Conservation (phyloP, 2,113 vertebrate species). For the Campylomormyrus tamandua region DNA sequence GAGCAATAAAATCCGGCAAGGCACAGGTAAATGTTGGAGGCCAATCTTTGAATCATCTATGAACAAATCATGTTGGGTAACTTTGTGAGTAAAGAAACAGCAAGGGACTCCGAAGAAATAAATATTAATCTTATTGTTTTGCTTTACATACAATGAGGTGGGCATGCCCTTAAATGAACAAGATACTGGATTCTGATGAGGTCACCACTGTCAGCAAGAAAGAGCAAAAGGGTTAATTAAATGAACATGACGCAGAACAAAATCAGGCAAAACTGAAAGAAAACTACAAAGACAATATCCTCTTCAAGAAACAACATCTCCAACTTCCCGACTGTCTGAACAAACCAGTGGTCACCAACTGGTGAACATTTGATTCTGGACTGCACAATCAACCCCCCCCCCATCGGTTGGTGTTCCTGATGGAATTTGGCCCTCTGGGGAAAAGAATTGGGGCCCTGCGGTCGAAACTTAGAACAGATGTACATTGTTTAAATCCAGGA, state of each 20-base stretch:
- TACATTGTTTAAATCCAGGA: background rate
- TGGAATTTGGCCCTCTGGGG: background rate
- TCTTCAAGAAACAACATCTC: background rate
- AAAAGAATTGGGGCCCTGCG: background rate
- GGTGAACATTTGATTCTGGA: too few relatives aligned
- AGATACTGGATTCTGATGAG: background rate
- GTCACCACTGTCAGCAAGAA: background rate
- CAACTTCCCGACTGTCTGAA: background rate
- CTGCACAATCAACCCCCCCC: too few relatives aligned
- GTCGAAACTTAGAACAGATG: background rate
- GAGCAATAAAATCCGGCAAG: background rate
- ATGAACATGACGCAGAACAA: background rate
- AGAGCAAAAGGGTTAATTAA: background rate
- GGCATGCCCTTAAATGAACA: background rate
- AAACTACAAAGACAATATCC: background rate
- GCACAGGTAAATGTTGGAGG: background rate
- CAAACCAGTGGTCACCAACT: background rate
- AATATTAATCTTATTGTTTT: background rate
- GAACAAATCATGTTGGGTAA: background rate
- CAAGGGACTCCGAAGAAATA: background rate
- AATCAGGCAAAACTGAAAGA: background rate
- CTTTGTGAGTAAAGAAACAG: background rate
- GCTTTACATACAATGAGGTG: background rate
- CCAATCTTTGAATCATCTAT: background rate
- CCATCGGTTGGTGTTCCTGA: background rate